A percentile compares a stretch with the other conserved stretches of the same genome.
phyloP scores from a whole-genome alignment of 2,888 invertebrate species.

The Balanococcus diminutus region DNA sequence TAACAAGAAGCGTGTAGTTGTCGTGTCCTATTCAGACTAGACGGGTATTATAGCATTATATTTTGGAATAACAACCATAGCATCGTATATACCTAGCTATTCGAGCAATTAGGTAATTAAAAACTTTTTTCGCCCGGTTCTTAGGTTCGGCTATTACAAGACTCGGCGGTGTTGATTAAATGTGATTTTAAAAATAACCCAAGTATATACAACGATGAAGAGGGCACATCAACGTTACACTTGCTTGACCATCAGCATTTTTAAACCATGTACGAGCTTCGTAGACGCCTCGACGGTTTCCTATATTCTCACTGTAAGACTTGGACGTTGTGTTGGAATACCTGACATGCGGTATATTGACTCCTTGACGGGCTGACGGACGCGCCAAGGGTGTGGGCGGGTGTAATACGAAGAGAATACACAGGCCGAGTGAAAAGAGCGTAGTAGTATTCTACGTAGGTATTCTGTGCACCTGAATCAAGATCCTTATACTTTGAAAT shows the following conservation, averaged over 20 bases:
- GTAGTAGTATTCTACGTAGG: neutral
- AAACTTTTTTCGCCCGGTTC: neutral
- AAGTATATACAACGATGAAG: neutral
- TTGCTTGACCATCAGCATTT: constrained; percentile 31
- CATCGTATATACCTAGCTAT: neutral
- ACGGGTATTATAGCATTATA: neutral
- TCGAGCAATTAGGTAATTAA: constrained; percentile 25
- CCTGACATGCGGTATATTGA: constrained; percentile 19
- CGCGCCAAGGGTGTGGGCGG: neutral
- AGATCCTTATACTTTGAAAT: constrained; percentile 48
- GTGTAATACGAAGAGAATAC: neutral
- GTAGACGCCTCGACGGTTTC: neutral
- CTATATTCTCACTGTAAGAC: neutral
- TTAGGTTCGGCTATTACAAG: neutral
- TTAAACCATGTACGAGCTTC: neutral
- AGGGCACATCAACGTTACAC: neutral
- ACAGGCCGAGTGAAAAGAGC: neutral
- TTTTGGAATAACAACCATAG: neutral
- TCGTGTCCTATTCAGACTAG: neutral
- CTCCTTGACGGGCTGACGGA: neutral
- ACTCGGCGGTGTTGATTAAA: neutral
- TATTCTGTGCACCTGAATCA: constrained; percentile 43
- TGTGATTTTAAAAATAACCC: constrained; percentile 2
- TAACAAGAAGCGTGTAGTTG: constrained; percentile 13
- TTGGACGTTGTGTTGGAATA: neutral